These are phyloP conservation scores for Empidonax traillii DNA, from an alignment of 2,113 vertebrate genomes.

Conservation along the genomic window DNA sequence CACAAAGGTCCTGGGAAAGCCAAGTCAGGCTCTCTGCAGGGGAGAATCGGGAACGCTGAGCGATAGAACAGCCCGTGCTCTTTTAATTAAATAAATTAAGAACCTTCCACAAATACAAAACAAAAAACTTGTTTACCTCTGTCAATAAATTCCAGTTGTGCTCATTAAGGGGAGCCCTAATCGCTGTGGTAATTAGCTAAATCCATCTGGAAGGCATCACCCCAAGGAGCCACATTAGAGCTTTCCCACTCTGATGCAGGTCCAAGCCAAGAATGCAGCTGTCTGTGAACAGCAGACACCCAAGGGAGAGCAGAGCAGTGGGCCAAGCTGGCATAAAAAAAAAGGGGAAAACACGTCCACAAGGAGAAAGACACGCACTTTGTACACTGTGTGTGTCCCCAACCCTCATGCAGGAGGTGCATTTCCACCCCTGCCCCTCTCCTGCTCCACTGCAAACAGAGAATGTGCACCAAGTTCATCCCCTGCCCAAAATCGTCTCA, in stretches of 20 bases:
- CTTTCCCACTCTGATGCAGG: background rate
- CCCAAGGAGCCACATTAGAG: background rate
- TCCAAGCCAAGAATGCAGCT: background rate
- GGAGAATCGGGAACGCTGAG: background rate
- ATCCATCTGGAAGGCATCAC: slow-evolving; percentile 41
- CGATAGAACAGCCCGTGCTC: background rate
- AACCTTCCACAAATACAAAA: background rate
- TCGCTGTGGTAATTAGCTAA: background rate
- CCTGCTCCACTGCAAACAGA: background rate
- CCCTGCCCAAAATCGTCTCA: background rate
- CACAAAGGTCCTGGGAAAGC: background rate
- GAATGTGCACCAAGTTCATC: fast-evolving
- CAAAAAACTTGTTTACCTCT: background rate
- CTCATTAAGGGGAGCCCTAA: slow-evolving; percentile 12
- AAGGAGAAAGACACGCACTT: fast-evolving
- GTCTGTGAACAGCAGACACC: background rate
- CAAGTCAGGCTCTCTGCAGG: background rate
- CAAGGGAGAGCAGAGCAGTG: background rate
- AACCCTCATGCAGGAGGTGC: fast-evolving
- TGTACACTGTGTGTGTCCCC: fast-evolving
- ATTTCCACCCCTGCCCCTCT: background rate
- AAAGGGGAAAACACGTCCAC: background rate
- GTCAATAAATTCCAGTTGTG: background rate
- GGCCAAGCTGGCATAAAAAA: background rate
- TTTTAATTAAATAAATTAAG: background rate